Conservation (phyloP, 2,888 invertebrate genomes). For the Altica lythri region DNA sequence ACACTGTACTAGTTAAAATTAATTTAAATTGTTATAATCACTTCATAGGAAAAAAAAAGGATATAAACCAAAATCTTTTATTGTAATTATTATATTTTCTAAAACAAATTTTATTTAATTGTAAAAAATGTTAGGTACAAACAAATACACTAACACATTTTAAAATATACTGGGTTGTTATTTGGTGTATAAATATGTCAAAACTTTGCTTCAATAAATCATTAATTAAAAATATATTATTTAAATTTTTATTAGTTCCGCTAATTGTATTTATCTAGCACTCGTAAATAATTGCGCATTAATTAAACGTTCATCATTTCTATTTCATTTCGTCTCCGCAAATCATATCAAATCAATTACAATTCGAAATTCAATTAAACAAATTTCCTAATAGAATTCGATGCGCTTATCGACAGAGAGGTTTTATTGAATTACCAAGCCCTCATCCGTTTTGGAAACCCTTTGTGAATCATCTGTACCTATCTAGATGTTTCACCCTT, state of each 20-base stretch:
- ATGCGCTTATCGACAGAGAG: slow-evolving; percentile 33
- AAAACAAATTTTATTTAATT: too few relatives aligned
- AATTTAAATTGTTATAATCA: too few relatives aligned
- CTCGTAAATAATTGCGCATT: slow-evolving; percentile 4
- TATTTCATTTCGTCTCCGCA: slow-evolving; percentile 4
- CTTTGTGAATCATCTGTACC: slow-evolving; percentile 10
- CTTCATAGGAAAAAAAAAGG: too few relatives aligned
- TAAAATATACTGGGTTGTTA: too few relatives aligned
- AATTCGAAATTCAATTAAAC: slow-evolving; percentile 29
- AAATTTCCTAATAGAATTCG: slow-evolving; percentile 36
- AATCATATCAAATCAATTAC: slow-evolving; percentile 26
- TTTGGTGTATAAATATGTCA: too few relatives aligned
- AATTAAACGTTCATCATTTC: neutral
- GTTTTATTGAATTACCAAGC: slow-evolving; percentile 20
- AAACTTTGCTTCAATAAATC: too few relatives aligned
- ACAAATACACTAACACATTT: too few relatives aligned
- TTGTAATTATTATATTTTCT: too few relatives aligned
- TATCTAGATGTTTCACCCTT: slow-evolving; percentile 3
- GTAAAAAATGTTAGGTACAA: too few relatives aligned
- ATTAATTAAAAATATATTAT: too few relatives aligned
- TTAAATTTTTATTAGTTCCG: neutral
- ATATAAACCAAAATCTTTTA: too few relatives aligned
- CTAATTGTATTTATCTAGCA: neutral
- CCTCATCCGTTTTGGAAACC: slow-evolving; percentile 2
- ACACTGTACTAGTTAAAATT: too few relatives aligned